Conservation (phyloP, 2,888 invertebrate genomes). For the Tethea ocularis region DNA sequence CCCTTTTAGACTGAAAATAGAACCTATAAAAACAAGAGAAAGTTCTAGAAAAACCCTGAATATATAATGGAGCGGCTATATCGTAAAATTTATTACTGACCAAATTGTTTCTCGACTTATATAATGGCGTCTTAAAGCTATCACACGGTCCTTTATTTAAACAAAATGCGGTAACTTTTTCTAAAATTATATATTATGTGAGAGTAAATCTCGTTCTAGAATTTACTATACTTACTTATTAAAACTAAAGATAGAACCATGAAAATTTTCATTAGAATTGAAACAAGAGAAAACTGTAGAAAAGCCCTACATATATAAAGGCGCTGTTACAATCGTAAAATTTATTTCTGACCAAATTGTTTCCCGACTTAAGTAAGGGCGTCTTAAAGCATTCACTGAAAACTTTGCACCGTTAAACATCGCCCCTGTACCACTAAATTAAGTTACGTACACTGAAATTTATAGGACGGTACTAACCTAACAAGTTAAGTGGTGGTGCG, state of each 20-base stretch:
- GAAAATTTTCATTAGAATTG: not conserved
- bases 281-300: not conserved
- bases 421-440: slow-evolving; percentile 39
- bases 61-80: not conserved
- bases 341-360: slow-evolving; percentile 4
- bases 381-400: slow-evolving; percentile 30
- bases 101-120: not conserved
- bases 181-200: too few species aligned
- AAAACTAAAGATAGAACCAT: not conserved
- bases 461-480: slow-evolving; percentile 38
- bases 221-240: too few species aligned
- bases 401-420: slow-evolving; percentile 40
- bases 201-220: too few species aligned
- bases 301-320: not conserved
- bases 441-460: slow-evolving; percentile 50
- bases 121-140: slow-evolving; percentile 20
- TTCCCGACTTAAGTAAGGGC: not conserved
- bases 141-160: too few species aligned
- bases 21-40: not conserved
- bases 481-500: slow-evolving; percentile 40
- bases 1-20: not conserved
- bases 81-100: not conserved
- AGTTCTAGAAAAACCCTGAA: not conserved
- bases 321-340: not conserved
- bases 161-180: too few species aligned